Base-by-base conservation (phyloP, 2,113 vertebrate species). In the Psilopogon haemacephalus region DNA sequence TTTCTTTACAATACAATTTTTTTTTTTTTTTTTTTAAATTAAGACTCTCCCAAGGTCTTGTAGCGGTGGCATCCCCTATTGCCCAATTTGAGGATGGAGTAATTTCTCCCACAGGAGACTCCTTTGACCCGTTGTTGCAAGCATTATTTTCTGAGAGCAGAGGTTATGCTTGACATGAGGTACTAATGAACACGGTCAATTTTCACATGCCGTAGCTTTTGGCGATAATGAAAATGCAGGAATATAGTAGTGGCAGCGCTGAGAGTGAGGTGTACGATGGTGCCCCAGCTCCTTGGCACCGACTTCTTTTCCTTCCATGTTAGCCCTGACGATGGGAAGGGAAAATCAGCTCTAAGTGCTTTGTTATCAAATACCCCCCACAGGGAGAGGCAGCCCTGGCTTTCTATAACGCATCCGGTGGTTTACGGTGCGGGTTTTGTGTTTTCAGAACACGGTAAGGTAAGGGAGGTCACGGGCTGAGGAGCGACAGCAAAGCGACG, bases 361-460 rank as follows among this genome's bases (percentile, higher is more conserved):
- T 14, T 26, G 54, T 5, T 44, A 15, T 5, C 63, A 5, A 1
- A 15, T 21, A 48, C 5, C 37, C 16, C 62, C 48, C 33, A 1
- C 12, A 4, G 2, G 2, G n/a, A 6, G 1, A 2, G 1, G 6
- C 27, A 42, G 33, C 46, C 33, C 5, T 2, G 62, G 38, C 62
- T 11, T 21, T 33, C 23, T 1, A 8, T 6, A n/a, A 18, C 0
- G 70, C 48, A 3, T 1, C 2, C 7, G 3, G 42, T 2, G 19
- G 3, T 27, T 44, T 18, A 44, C 42, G 42, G 18, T 44, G 42
- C 13, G 18, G 9, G 21, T 48, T 8, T 17, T 9, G 24, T 32
- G 26, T 21, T 8, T 67, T 54, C 11, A 28, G 52, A 7, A 40
- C 5, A 44, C 42, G 42, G 37, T 33, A 19, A 55, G 40, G 28